Evolutionary conservation across 1,140 invertebrate genomes (phyloP).

Genomic region (Teleogryllus occipitalis): DNA sequence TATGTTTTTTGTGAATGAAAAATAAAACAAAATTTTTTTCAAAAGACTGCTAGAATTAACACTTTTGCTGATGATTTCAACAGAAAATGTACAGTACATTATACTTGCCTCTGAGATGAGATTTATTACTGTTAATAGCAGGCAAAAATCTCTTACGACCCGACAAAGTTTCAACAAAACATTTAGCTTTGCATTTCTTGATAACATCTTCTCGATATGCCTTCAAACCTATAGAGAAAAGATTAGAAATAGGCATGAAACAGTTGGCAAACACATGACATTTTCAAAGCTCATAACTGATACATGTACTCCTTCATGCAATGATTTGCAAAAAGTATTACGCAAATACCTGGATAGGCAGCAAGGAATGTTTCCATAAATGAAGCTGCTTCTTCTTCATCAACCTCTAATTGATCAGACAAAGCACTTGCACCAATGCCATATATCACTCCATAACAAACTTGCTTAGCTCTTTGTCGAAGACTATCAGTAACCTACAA

Average conservation of each 20-base stretch:
- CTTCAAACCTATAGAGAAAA: conserved; percentile 38
- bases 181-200: conserved; percentile 57
- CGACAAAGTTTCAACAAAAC: conserved; percentile 76
- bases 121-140: conserved; percentile 57
- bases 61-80: too few relatives aligned
- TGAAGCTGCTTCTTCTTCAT: conserved; percentile 65
- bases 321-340: neutral
- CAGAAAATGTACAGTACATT: too few relatives aligned
- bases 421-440: conserved; percentile 88
- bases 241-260: neutral
- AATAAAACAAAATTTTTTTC: too few relatives aligned
- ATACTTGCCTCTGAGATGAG: conserved; percentile 27
- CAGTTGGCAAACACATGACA: too few relatives aligned
- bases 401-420: conserved; percentile 70
- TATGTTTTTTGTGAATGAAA: too few relatives aligned
- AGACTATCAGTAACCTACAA: conserved; percentile 60
- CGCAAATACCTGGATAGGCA: conserved; percentile 57
- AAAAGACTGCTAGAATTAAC: too few relatives aligned
- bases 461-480: conserved; percentile 81
- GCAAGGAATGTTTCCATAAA: conserved; percentile 78
- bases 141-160: conserved; percentile 72
- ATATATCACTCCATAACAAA: conserved; percentile 96
- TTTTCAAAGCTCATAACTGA: too few relatives aligned
- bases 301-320: neutral
- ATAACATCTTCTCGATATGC: conserved; percentile 58